Evolutionary conservation across 2,797 vertebrate species (phyloP).

Genomic region (Peromyscus eremicus): DNA sequence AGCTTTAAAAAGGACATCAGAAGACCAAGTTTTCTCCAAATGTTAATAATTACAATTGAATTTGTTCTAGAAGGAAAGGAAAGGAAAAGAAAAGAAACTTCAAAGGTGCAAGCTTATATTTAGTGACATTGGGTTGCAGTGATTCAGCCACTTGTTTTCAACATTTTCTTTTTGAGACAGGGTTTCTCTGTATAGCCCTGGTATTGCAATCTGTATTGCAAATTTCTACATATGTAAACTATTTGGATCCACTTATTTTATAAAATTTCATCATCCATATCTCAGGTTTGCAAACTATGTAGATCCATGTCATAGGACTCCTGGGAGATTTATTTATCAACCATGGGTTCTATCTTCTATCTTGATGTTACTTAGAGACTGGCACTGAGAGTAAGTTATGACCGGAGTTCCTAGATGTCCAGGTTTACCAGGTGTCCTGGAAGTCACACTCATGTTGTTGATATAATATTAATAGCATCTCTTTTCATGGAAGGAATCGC

Average conservation of each 20-base stretch:
- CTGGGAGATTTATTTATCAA: not conserved
- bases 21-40: constrained; percentile 52
- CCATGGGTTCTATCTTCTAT: constrained; percentile 17
- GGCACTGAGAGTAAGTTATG: constrained; percentile 23
- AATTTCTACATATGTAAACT: constrained; percentile 48
- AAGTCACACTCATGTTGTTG: not conserved
- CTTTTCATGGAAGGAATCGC: constrained; percentile 46
- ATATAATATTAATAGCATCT: not conserved
- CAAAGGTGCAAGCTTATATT: not conserved
- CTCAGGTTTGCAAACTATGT: constrained; percentile 25
- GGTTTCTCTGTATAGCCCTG: not conserved
- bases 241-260: constrained; percentile 42
- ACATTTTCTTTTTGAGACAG: not conserved
- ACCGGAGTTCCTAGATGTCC: not conserved
- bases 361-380: constrained; percentile 48
- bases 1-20: constrained; percentile 20
- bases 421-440: constrained; percentile 20
- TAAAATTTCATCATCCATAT: constrained; percentile 23
- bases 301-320: constrained; percentile 28
- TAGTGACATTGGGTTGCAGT: constrained; percentile 30
- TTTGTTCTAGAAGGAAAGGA: not conserved
- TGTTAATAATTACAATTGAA: constrained; percentile 25
- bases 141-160: constrained; percentile 37
- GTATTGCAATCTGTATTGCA: not conserved
- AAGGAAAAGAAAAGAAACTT: not conserved